phyloP scores from a whole-genome alignment of 2,888 invertebrate genomes.

The Rhyacophila evoluta region DNA sequence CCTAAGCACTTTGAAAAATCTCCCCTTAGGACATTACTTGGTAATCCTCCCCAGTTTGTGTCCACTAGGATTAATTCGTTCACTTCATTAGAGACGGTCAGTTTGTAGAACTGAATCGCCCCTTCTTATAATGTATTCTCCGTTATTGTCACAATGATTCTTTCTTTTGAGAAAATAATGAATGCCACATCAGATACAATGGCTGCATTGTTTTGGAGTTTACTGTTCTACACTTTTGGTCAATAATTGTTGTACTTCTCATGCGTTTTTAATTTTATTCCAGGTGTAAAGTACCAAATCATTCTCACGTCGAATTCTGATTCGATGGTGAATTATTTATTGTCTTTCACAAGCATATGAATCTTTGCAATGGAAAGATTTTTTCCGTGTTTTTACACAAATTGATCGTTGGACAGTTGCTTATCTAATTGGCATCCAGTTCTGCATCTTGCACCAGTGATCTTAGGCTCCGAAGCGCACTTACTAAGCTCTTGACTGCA shows the following conservation, averaged over 20 bases:
- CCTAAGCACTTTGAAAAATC: neutral
- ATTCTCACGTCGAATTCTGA: no score
- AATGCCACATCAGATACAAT: slow-evolving; percentile 3
- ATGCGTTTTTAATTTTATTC: slow-evolving; percentile 3
- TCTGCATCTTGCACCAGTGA: no score
- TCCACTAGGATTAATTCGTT: slow-evolving; percentile 3
- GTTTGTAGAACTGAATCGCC: neutral
- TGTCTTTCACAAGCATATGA: no score
- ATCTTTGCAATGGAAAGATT: no score
- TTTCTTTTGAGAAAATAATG: slow-evolving; percentile 21
- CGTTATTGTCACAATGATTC: neutral
- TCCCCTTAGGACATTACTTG: neutral
- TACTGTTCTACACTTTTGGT: neutral
- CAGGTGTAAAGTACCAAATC: no score
- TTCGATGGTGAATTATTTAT: no score
- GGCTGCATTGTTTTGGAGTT: neutral
- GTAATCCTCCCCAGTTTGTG: neutral
- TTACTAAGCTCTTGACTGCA: no score
- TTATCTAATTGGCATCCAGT: no score
- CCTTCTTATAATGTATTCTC: neutral
- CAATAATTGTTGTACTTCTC: slow-evolving; percentile 1
- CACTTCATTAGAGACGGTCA: slow-evolving; percentile 6
- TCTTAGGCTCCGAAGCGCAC: no score
- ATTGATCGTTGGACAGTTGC: no score
- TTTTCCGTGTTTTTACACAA: no score